Conservation (phyloP, 2,888 invertebrate species). For the Hyalella azteca region DNA sequence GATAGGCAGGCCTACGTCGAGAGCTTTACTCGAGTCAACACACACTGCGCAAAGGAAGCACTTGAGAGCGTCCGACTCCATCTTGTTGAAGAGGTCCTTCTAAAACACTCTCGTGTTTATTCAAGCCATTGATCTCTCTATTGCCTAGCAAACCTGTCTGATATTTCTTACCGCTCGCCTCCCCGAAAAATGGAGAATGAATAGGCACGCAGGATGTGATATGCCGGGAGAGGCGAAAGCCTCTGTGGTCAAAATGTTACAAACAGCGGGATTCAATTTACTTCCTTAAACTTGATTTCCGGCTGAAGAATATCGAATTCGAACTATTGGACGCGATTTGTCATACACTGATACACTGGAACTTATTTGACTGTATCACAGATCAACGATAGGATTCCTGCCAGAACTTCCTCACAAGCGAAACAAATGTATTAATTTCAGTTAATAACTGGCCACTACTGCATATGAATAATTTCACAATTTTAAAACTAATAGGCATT, state of each 20-base stretch:
- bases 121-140: slow-evolving; percentile 28
- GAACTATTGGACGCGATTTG: no score
- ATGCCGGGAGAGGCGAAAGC: background rate
- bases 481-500: no score
- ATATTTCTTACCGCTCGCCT: slow-evolving; percentile 14
- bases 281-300: no score
- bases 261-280: background rate
- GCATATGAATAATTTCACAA: no score
- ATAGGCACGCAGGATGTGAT: background rate
- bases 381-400: no score
- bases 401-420: no score
- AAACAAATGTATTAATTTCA: no score
- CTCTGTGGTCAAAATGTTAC: background rate
- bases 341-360: no score
- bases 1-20: slow-evolving; percentile 8
- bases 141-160: slow-evolving; percentile 8
- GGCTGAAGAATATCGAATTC: no score
- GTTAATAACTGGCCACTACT: no score
- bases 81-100: slow-evolving; percentile 22
- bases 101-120: slow-evolving; percentile 31
- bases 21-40: background rate
- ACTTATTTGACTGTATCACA: no score
- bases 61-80: slow-evolving; percentile 8
- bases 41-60: background rate
- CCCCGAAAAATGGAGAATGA: background rate